phyloP scores from a whole-genome alignment of 2,113 vertebrate species.

The Lanius ludovicianus region DNA sequence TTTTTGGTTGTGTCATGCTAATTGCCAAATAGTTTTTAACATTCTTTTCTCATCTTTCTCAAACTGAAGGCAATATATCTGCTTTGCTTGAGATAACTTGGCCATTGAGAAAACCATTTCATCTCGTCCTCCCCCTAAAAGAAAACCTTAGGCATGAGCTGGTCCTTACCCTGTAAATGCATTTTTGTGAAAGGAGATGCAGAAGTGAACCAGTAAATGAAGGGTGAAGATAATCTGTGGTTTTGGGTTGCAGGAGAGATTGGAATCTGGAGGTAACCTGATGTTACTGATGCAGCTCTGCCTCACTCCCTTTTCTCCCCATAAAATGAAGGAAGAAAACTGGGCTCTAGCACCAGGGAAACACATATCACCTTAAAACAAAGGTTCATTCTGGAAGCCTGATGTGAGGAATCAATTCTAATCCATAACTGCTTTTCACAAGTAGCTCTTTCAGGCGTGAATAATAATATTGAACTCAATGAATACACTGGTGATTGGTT shows the following conservation, averaged over 20 bases:
- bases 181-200: not conserved
- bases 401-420: slow-evolving; percentile 22
- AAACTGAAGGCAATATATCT: not conserved
- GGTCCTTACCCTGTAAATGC: not conserved
- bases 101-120: not conserved
- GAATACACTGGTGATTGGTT: not conserved
- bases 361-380: not conserved
- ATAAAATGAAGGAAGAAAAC: not conserved
- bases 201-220: not conserved
- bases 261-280: not conserved
- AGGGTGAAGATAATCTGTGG: not conserved
- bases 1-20: not conserved
- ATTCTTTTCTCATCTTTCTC: not conserved
- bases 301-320: not conserved
- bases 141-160: not conserved
- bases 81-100: not conserved
- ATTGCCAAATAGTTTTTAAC: not conserved
- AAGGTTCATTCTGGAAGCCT: not conserved
- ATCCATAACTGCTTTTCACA: slow-evolving; percentile 6
- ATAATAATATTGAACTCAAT: not conserved
- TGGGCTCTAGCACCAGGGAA: not conserved
- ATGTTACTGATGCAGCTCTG: not conserved
- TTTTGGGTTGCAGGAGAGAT: not conserved
- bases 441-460: slow-evolving; percentile 7
- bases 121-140: not conserved